Evolutionary conservation across 2,797 vertebrate genomes (phyloP).

Genomic region (Adelosebastes latens): DNA sequence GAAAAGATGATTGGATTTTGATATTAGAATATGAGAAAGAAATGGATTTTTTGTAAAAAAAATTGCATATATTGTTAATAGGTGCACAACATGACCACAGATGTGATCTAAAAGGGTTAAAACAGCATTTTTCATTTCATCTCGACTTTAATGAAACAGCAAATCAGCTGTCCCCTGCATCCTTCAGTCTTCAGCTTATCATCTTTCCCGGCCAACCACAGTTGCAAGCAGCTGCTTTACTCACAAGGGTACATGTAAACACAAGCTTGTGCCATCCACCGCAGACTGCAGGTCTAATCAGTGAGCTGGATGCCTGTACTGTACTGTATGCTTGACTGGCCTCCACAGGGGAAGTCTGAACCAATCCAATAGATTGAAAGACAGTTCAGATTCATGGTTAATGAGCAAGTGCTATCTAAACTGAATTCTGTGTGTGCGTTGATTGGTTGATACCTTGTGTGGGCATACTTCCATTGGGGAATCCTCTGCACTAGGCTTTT

Average conservation of each 20-base stretch:
- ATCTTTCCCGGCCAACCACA: background rate
- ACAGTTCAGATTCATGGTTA: background rate
- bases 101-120: background rate
- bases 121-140: background rate
- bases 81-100: background rate
- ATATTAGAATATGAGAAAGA: too few species aligned
- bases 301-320: background rate
- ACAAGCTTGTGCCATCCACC: background rate
- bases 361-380: background rate
- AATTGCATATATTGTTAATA: too few species aligned
- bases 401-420: background rate
- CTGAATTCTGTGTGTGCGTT: background rate
- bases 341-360: background rate
- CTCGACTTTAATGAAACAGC: background rate
- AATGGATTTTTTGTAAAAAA: too few species aligned
- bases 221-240: conserved; percentile 21
- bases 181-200: background rate
- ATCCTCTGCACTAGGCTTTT: conserved; percentile 22
- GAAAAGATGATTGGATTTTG: too few species aligned
- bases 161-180: background rate
- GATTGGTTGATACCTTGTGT: conserved; percentile 2
- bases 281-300: background rate
- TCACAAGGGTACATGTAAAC: conserved; percentile 1
- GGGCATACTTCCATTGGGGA: conserved; percentile 13
- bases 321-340: background rate